A percentile compares a stretch with the other conserved stretches of the same genome.
phyloP scores from a whole-genome alignment of 2,113 vertebrate genomes.

The Tiliqua scincoides region DNA sequence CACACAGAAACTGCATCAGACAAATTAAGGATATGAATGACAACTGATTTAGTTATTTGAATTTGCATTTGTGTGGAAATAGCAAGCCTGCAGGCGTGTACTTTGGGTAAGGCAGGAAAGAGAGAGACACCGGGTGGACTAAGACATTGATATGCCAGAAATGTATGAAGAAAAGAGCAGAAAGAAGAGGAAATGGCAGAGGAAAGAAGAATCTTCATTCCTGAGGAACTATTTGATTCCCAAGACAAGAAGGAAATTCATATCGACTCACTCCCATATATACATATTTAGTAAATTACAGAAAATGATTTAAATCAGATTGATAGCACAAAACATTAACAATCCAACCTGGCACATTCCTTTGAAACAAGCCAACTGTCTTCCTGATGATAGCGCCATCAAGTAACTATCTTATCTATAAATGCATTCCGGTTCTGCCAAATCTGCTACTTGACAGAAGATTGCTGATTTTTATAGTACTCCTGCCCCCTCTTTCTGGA shows the following conservation, averaged over 20 bases:
- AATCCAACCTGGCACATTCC: conserved; percentile 59
- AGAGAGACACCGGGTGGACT: neutral
- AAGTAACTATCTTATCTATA: neutral
- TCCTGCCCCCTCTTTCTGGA: neutral
- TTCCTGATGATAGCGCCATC: conserved; percentile 41
- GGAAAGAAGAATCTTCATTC: conserved; percentile 3
- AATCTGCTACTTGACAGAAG: neutral
- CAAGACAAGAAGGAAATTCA: conserved; percentile 49
- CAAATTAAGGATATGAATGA: conserved; percentile 17
- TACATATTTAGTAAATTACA: conserved; percentile 63
- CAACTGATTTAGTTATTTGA: conserved; percentile 16
- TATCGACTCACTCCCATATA: conserved; percentile 57
- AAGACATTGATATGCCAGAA: neutral
- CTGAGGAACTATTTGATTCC: neutral
- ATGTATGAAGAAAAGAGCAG: neutral
- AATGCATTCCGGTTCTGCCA: conserved; percentile 2
- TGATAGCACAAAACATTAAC: conserved; percentile 64
- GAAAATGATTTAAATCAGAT: conserved; percentile 45
- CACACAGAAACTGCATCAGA: conserved; percentile 4
- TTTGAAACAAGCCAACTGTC: conserved; percentile 61
- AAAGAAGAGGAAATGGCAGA: neutral
- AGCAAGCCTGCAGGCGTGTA: neutral
- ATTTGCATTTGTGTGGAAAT: neutral
- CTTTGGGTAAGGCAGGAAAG: accelerated
- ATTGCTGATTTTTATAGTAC: neutral